These are phyloP conservation scores for Meriones psammophilus DNA, from an alignment of 2,797 vertebrate species.

Conservation along the genomic window DNA sequence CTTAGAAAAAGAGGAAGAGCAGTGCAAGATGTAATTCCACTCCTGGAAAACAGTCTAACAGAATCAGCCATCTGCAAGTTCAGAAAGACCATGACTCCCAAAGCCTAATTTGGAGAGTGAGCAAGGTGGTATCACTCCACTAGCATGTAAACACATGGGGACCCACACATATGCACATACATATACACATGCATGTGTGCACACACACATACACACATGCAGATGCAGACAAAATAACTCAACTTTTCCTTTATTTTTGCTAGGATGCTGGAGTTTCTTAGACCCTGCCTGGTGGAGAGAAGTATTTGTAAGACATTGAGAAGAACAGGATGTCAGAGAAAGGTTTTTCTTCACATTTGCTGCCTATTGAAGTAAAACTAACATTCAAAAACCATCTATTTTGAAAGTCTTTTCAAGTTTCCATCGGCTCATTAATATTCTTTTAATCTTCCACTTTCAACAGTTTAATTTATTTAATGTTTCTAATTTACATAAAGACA, in stretches of 20 bases:
- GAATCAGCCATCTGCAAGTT: neutral
- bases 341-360: neutral
- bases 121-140: neutral
- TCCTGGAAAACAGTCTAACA: neutral
- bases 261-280: neutral
- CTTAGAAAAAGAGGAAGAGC: neutral
- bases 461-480: conserved; percentile 81
- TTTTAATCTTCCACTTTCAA: conserved; percentile 78
- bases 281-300: neutral
- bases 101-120: neutral
- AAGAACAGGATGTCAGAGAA: neutral
- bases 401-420: conserved; percentile 73
- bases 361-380: conserved; percentile 29
- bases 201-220: neutral
- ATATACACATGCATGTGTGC: neutral
- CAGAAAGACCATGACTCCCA: neutral
- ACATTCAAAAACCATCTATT: neutral
- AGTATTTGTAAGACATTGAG: neutral
- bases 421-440: conserved; percentile 79
- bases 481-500: conserved; percentile 83
- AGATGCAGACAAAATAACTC: neutral
- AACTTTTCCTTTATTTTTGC: neutral
- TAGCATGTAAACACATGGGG: neutral
- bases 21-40: neutral
- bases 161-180: neutral